phyloP scores from a whole-genome alignment of 2,888 invertebrate genomes.

The Trilocha varians region DNA sequence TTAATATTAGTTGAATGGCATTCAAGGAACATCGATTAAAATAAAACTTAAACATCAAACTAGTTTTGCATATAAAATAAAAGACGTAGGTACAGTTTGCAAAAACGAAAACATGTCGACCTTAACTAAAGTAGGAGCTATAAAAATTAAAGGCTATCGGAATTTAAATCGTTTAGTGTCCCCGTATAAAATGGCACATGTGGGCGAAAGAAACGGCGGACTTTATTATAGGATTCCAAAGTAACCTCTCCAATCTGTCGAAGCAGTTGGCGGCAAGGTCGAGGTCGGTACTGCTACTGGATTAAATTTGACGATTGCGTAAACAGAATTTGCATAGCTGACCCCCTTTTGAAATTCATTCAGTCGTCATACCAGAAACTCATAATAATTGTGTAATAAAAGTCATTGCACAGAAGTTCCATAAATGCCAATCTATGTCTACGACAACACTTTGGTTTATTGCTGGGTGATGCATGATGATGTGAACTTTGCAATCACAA shows the following conservation, averaged over 20 bases:
- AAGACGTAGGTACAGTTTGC: constrained; percentile 9
- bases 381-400: no score
- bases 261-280: constrained; percentile 56
- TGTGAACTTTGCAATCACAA: no score
- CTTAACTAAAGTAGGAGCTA: constrained; percentile 56
- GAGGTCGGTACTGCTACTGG: constrained; percentile 50
- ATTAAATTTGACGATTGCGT: constrained; percentile 35
- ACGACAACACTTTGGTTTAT: no score
- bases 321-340: constrained; percentile 34
- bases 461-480: no score
- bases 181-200: constrained; percentile 56
- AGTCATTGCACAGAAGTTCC: no score
- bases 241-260: constrained; percentile 45
- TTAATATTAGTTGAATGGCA: no score
- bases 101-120: constrained; percentile 41
- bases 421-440: no score
- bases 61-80: no score
- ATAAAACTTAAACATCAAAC: no score
- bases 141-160: constrained; percentile 61
- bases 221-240: constrained; percentile 39
- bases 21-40: no score
- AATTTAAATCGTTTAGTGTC: constrained; percentile 57
- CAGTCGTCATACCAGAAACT: not conserved
- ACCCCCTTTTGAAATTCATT: constrained; percentile 9
- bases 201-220: constrained; percentile 44